Evolutionary conservation across 2,888 invertebrate species (phyloP).

Genomic region (Drosophila austrosaltans): DNA sequence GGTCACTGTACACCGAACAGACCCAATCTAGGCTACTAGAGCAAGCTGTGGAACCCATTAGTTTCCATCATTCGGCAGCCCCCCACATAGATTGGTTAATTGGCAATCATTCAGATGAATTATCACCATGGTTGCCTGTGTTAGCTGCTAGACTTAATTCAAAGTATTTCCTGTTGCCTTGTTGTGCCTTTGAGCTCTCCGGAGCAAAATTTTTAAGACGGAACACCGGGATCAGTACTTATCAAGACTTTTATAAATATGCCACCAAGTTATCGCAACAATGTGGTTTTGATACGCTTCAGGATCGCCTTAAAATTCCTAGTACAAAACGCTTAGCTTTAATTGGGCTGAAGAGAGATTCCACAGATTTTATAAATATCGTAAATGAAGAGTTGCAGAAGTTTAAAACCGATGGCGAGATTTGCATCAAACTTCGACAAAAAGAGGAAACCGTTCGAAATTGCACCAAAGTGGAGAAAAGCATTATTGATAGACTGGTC

Average conservation of each 20-base stretch:
- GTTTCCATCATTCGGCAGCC: slow-evolving; percentile 83
- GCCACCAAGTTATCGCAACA: slow-evolving; percentile 86
- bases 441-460: slow-evolving; percentile 90
- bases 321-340: slow-evolving; percentile 96
- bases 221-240: slow-evolving; percentile 89
- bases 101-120: slow-evolving; percentile 99
- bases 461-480: slow-evolving; percentile 91
- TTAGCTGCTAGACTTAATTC: slow-evolving; percentile 91
- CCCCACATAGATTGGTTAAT: slow-evolving; percentile 95
- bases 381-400: slow-evolving; percentile 56
- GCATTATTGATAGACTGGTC: slow-evolving; percentile 87
- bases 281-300: slow-evolving; percentile 90
- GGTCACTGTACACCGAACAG: slow-evolving; percentile 90
- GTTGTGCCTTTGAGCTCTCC: slow-evolving; percentile 96
- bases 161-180: slow-evolving; percentile 95
- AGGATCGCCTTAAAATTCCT: slow-evolving; percentile 96
- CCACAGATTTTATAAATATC: slow-evolving; percentile 64
- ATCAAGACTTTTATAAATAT: slow-evolving; percentile 89
- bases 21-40: slow-evolving; percentile 85
- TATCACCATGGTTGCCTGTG: slow-evolving; percentile 99
- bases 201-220: slow-evolving; percentile 91
- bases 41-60: slow-evolving; percentile 84
- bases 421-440: slow-evolving; percentile 86
- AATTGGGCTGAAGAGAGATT: slow-evolving; percentile 86
- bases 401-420: slow-evolving; percentile 23